Conservation (phyloP, 2,797 vertebrate species). For the Hoplostethus mediterraneus region DNA sequence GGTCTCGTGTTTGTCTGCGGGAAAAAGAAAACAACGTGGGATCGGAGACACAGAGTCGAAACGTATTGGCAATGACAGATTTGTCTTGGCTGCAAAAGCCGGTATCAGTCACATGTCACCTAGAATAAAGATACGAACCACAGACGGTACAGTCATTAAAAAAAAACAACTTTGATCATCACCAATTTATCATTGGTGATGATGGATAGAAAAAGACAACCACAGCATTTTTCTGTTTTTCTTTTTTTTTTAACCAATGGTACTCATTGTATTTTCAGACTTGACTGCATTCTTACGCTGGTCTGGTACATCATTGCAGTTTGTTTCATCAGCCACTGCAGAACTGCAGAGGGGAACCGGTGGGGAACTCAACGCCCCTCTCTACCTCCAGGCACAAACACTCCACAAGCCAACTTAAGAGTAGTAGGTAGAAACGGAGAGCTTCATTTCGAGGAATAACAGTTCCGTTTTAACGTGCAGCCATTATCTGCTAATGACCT, state of each 20-base stretch:
- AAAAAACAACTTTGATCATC: constrained; percentile 56
- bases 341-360: constrained; percentile 78
- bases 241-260: constrained; percentile 56
- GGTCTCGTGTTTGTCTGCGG: constrained; percentile 93
- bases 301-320: constrained; percentile 76
- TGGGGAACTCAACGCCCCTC: constrained; percentile 74
- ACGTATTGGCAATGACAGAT: neutral
- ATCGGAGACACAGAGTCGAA: neutral
- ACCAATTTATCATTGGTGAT: constrained; percentile 58
- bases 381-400: constrained; percentile 81
- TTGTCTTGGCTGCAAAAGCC: constrained; percentile 7
- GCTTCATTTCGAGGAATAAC: constrained; percentile 81
- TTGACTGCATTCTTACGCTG: constrained; percentile 76
- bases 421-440: constrained; percentile 74
- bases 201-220: constrained; percentile 78
- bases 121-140: neutral
- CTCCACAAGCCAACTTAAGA: constrained; percentile 79
- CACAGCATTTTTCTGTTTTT: constrained; percentile 70
- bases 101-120: constrained; percentile 24
- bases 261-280: constrained; percentile 77
- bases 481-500: constrained; percentile 80
- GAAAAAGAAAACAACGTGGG: neutral
- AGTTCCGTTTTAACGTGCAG: constrained; percentile 62
- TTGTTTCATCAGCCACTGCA: constrained; percentile 83
- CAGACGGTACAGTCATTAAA: constrained; percentile 9